Percentiles rank a stretch among this genome's conserved stretches.
Conservation (phyloP, 2,797 vertebrate species). For the Lutjanus campechanus region DNA sequence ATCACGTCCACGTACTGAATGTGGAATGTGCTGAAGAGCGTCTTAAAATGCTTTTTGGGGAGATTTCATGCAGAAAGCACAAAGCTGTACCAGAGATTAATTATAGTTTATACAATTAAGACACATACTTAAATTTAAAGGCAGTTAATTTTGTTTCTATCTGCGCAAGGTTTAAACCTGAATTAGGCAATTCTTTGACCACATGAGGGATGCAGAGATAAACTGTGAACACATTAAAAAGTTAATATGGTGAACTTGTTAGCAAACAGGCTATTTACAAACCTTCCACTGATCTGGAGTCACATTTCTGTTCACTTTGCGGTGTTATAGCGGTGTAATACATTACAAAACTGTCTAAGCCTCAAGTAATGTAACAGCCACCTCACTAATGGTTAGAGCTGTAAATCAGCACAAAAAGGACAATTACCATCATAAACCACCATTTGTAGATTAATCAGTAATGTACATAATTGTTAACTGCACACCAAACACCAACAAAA, state of each 20-base stretch:
- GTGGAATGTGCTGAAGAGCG: constrained; percentile 37
- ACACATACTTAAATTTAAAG: neutral
- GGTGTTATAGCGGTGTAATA: neutral
- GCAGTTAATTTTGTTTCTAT: neutral
- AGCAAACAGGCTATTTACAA: neutral
- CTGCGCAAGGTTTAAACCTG: neutral
- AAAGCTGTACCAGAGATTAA: neutral
- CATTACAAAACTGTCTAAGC: too few relatives aligned
- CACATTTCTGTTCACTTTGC: neutral
- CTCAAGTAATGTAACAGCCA: too few relatives aligned
- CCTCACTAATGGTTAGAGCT: too few relatives aligned
- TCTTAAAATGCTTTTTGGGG: constrained; percentile 11
- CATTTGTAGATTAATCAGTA: too few relatives aligned
- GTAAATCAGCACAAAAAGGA: too few relatives aligned
- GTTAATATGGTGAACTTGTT: neutral
- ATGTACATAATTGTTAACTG: too few relatives aligned
- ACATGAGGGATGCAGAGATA: neutral
- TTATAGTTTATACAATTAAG: neutral
- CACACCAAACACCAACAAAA: too few relatives aligned
- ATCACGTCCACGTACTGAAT: constrained; percentile 40
- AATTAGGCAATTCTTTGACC: neutral
- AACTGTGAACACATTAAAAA: neutral
- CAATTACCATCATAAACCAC: too few relatives aligned
- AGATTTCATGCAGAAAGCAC: constrained; percentile 13
- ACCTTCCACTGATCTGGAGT: neutral